phyloP scores from a whole-genome alignment of 2,797 vertebrate genomes.

The Podarcis lilfordi region DNA sequence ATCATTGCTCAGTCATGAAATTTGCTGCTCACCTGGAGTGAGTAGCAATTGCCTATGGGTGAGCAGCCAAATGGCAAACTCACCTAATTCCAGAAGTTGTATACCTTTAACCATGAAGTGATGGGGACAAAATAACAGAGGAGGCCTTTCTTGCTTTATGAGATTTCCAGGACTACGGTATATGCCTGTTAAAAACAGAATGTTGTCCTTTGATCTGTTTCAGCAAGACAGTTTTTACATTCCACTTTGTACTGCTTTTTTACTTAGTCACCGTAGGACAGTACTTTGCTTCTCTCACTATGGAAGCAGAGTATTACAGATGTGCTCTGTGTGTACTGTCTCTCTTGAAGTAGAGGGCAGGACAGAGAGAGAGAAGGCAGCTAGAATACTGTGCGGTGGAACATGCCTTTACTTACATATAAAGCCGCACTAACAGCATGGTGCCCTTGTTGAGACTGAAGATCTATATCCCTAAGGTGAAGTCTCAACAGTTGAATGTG shows the following conservation, averaged over 20 bases:
- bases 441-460: not conserved
- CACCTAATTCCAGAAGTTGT: not conserved
- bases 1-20: not conserved
- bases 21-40: not conserved
- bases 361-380: not conserved
- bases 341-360: not conserved
- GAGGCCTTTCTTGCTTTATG: not conserved
- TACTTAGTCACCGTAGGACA: not conserved
- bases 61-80: not conserved
- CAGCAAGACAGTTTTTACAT: not conserved
- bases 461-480: not conserved
- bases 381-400: not conserved
- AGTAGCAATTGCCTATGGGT: not conserved
- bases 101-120: not conserved
- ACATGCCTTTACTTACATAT: not conserved
- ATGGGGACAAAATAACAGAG: not conserved
- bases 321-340: not conserved
- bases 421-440: not conserved
- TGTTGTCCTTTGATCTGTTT: not conserved
- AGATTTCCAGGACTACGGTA: not conserved
- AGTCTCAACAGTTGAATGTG: not conserved
- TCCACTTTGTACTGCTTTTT: not conserved
- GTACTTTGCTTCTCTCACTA: not conserved
- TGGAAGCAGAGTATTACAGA: not conserved
- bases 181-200: not conserved